Base-by-base conservation (phyloP, 1,140 invertebrate species). In the Apis cerana region DNA sequence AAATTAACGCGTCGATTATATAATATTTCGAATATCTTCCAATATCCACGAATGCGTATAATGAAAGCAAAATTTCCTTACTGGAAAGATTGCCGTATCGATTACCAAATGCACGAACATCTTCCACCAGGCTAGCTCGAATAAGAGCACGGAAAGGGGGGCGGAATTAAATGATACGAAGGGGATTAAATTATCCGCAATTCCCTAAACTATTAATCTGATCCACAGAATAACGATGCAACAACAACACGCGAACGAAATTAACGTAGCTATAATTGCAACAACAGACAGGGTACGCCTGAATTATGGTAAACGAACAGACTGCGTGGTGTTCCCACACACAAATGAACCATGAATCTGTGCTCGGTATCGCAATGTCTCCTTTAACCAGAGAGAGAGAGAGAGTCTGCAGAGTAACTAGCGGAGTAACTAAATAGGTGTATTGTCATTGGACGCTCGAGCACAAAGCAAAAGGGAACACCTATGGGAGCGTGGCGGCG, bases 391-490 rank as follows among this genome's bases (percentile, higher is more conserved):
- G 4, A 2, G 15, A 33, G 27, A 48, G 43, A 33, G 71, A 23
- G 50, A 74, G 27, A 43, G 33, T 71, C 52, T 43, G 15, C n/a
- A 27, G 33, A n/a, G n/a, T n/a, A n/a, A n/a, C n/a, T 11, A 4
- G 48, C n/a, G 33, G 23, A 23, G 64, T 59, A 56, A 61, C 74
- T 76, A 76, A 82, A 76, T 84, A 72, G 65, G 77, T 76, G 80
- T 83, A 89, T 91, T 92, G 90, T 90, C 89, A 88, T 90, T 83
- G 87, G 86, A 89, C 65, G 84, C 33, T 89, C 67, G 64, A 76
- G 74, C 79, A 81, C 78, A 86, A 78, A 67, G 79, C 74, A 82
- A 81, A 89, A 89, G 85, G 85, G 88, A 84, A 83, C 84, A 89
- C 75, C 87, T 68, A 74, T 70, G 79, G 74, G 85, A 75, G 21